A percentile compares a stretch with the other conserved stretches of the same genome.
These are phyloP conservation scores for Drosophila orosa DNA, from an alignment of 1,140 invertebrate genomes.

Conservation along the genomic window DNA sequence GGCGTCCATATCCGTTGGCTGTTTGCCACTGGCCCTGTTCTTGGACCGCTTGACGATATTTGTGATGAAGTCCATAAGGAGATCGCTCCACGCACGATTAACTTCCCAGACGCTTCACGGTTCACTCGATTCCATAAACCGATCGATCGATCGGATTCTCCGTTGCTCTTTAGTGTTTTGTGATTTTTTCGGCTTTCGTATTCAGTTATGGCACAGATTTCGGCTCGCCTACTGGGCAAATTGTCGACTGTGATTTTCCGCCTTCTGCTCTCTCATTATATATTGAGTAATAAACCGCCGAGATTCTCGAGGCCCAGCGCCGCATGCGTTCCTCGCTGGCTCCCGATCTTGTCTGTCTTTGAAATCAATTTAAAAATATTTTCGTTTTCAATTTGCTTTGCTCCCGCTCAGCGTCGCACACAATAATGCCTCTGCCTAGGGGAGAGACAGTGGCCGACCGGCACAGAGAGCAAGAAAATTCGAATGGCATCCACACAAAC, in stretches of 20 bases:
- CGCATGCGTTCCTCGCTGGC: conserved; percentile 32
- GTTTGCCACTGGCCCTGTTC: conserved; percentile 39
- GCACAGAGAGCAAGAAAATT: conserved; percentile 28
- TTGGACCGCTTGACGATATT: conserved; percentile 72
- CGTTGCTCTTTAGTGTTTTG: conserved; percentile 26
- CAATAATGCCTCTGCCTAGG: conserved; percentile 9
- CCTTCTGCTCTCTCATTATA: conserved; percentile 23
- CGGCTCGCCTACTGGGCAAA: conserved; percentile 32
- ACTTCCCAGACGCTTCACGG: conserved; percentile 35
- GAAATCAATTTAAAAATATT: conserved; percentile 83
- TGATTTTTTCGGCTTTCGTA: conserved; percentile 15
- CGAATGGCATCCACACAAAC: conserved; percentile 66
- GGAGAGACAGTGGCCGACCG: conserved; percentile 18
- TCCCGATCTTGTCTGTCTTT: conserved; percentile 66
- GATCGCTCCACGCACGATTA: conserved; percentile 61
- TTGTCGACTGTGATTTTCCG: conserved; percentile 44
- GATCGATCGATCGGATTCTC: conserved; percentile 28
- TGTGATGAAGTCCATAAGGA: conserved; percentile 72
- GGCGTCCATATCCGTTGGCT: conserved; percentile 1
- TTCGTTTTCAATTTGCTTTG: conserved; percentile 73
- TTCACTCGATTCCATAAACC: conserved; percentile 47
- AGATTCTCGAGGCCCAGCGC: conserved; percentile 25
- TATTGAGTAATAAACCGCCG: conserved; percentile 55
- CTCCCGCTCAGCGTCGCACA: conserved; percentile 30
- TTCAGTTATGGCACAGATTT: conserved; percentile 45